Evolutionary conservation across 92 coral and sea anemone genomes (phyloP), one percentile per base, ranked within the genome.

Genomic region (Actinostola sp.): DNA sequence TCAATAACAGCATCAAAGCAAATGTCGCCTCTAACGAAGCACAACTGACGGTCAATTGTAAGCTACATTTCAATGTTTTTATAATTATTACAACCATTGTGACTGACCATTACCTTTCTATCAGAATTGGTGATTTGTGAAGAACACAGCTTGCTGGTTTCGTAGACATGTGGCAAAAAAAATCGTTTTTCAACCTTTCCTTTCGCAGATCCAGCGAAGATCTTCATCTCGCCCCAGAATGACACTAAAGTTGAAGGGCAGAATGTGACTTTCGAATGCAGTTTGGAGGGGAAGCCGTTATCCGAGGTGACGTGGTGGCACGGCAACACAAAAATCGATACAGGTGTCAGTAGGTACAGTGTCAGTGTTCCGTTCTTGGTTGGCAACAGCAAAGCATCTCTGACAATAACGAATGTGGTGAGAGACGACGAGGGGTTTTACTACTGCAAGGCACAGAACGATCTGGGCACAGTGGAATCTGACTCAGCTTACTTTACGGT

Each of bases 221-320:
- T 74, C 50, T 49, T 61, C 0, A n/a, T 43, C 0, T 59, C 67
- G 8, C 78, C 78, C 20, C 46, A 41, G 11, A 63, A 74, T 29
- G 72, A 15, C 7, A 74, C 80, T n/a, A 3, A 13, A 24, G 44
- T 62, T 28, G 80, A 74, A 25, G 52, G 34, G 1, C 51, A 76
- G 38, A 60, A 44, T 44, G 82, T 76, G 5, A 60, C 59, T 30
- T 64, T 83, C 11, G 34, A 12, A 34, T 83, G 88, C 28, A 27
- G 21, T 9, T 38, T 82, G 21, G 48, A 38, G 13, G 88, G 82
- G 17, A 78, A 75, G 39, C 88, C 82, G 44, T 27, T 51, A 8
- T 58, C 82, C 2, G 31, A 15, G 10, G 63, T 82, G 30, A 44
- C 46, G 11, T 83, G 88, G 88, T 66, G 72, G 72, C 8, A n/a